Conservation (phyloP, 2,888 invertebrate species). For the Ennomos quercinarius region DNA sequence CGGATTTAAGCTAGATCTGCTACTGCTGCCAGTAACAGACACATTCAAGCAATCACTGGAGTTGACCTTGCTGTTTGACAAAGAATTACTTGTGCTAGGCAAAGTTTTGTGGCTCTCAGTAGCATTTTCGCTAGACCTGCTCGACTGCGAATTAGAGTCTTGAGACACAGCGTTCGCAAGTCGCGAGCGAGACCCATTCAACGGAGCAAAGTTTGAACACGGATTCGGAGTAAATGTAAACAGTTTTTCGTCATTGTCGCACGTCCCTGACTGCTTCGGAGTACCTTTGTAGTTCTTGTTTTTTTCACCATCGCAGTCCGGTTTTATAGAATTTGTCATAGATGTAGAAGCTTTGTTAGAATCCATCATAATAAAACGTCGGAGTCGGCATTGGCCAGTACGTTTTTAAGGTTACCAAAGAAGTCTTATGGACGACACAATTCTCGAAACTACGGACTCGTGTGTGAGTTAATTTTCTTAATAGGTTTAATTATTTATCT, state of each 20-base stretch:
- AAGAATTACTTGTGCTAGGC: slow-evolving; percentile 45
- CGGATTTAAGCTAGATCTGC: slow-evolving; percentile 54
- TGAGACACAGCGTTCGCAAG: slow-evolving; percentile 47
- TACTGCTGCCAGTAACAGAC: slow-evolving; percentile 53
- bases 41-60: slow-evolving; percentile 46
- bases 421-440: slow-evolving; percentile 10
- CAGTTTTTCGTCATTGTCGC: slow-evolving; percentile 62
- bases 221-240: slow-evolving; percentile 67
- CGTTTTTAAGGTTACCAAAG: slow-evolving; percentile 62
- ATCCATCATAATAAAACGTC: slow-evolving; percentile 71
- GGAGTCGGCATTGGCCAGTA: slow-evolving; percentile 74
- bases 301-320: slow-evolving; percentile 61
- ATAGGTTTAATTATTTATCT: neutral
- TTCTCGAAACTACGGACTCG: neutral
- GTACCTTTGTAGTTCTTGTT: slow-evolving; percentile 54
- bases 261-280: slow-evolving; percentile 53
- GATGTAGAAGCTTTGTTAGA: slow-evolving; percentile 62
- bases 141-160: slow-evolving; percentile 53
- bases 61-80: slow-evolving; percentile 48
- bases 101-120: slow-evolving; percentile 48
- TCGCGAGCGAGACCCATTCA: slow-evolving; percentile 60
- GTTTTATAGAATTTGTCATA: slow-evolving; percentile 55
- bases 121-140: slow-evolving; percentile 47
- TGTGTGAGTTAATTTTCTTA: neutral
- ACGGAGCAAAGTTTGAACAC: slow-evolving; percentile 56